Conservation (phyloP, 2,113 vertebrate genomes). For the Rostratula benghalensis region DNA sequence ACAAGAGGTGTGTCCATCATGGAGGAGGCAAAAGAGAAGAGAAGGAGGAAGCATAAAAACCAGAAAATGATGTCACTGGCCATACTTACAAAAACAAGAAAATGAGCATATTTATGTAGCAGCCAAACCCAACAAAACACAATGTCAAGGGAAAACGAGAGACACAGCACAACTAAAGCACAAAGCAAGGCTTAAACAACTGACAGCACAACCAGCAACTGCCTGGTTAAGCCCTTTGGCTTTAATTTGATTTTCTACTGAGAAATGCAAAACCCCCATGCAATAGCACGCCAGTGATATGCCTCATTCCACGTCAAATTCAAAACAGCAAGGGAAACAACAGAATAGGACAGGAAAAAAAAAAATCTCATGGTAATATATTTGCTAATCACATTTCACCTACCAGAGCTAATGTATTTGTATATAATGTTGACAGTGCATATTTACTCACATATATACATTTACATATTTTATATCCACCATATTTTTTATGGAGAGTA, state of each 20-base stretch:
- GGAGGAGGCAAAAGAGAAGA: conserved; percentile 64
- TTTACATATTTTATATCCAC: conserved; percentile 30
- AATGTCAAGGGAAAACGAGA: neutral
- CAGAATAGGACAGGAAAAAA: conserved; percentile 16
- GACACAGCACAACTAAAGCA: conserved; percentile 1
- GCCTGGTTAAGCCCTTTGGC: conserved; percentile 29
- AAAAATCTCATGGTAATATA: conserved; percentile 26
- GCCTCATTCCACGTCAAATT: conserved; percentile 51
- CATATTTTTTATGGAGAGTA: neutral
- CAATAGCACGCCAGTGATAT: conserved; percentile 38
- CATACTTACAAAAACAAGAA: conserved; percentile 4
- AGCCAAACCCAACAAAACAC: neutral
- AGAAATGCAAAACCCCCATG: conserved; percentile 66
- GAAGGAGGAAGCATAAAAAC: conserved; percentile 59
- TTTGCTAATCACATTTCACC: conserved; percentile 54
- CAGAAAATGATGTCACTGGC: conserved; percentile 55
- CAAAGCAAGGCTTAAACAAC: conserved; percentile 26
- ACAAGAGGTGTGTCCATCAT: conserved; percentile 70
- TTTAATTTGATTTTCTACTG: conserved; percentile 37
- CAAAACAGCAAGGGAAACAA: conserved; percentile 38
- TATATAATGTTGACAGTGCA: conserved; percentile 28
- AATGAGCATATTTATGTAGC: neutral
- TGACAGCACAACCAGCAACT: neutral
- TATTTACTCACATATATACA: conserved; percentile 40
- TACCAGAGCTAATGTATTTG: conserved; percentile 33